Percentiles rank a stretch among this genome's conserved stretches.
Conservation (phyloP, 2,888 invertebrate genomes). For the Drosophila multiciliata region DNA sequence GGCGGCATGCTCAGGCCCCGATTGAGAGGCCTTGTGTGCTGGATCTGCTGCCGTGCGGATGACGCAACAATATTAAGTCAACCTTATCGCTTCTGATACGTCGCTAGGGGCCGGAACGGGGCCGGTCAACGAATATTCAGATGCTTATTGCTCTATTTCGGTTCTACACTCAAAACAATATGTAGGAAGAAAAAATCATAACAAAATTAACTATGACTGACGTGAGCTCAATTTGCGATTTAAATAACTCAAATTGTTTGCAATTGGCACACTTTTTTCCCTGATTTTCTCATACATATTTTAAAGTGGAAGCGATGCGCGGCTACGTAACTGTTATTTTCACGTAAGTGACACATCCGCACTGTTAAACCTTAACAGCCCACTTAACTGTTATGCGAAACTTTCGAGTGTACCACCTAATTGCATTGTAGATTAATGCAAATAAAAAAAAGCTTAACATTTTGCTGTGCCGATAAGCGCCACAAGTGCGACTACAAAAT, state of each 20-base stretch:
- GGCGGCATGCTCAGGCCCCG: slow-evolving; percentile 77
- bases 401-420: slow-evolving; percentile 1
- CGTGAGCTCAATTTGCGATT: slow-evolving; percentile 63
- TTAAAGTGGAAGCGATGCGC: slow-evolving; percentile 13
- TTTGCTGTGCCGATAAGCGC: slow-evolving; percentile 31
- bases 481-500: not conserved
- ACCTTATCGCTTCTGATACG: slow-evolving; percentile 55
- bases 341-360: slow-evolving; percentile 8
- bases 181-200: not conserved
- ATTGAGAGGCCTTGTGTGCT: slow-evolving; percentile 56
- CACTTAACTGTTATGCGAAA: slow-evolving; percentile 5
- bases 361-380: not conserved
- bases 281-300: not conserved
- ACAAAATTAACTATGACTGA: slow-evolving; percentile 50
- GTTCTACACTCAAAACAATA: slow-evolving; percentile 50
- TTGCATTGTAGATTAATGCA: not conserved
- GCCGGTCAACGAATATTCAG: slow-evolving; percentile 54
- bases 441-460: slow-evolving; percentile 4
- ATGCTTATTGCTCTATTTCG: slow-evolving; percentile 65
- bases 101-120: slow-evolving; percentile 48
- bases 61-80: slow-evolving; percentile 61
- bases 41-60: slow-evolving; percentile 47
- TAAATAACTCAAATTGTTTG: slow-evolving; percentile 21
- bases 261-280: slow-evolving; percentile 5
- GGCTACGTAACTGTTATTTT: slow-evolving; percentile 16